A percentile compares a stretch with the other conserved stretches of the same genome.
Evolutionary conservation across 2,888 invertebrate genomes (phyloP).

Genomic region (Exocentrus adspersus): DNA sequence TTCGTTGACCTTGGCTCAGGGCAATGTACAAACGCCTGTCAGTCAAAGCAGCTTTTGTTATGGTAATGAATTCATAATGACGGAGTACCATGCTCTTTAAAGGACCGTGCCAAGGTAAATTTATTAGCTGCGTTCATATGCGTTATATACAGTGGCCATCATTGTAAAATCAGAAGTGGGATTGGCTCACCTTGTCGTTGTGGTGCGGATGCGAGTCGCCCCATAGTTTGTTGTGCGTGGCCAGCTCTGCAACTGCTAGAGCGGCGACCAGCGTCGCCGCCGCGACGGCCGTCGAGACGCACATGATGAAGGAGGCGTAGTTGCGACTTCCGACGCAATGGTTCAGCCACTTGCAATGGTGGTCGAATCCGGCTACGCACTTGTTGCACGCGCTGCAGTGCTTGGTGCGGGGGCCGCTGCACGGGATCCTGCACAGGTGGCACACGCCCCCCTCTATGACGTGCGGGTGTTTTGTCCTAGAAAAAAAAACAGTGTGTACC

Average conservation of each 20-base stretch:
- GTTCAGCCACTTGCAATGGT: conserved; percentile 99
- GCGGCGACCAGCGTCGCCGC: conserved; percentile 76
- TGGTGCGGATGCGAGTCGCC: conserved; percentile 46
- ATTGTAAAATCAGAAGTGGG: no score
- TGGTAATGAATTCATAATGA: no score
- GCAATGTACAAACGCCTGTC: no score
- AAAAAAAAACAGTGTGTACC: neutral
- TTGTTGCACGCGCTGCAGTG: conserved; percentile 98
- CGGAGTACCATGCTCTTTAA: no score
- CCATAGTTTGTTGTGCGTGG: conserved; percentile 71
- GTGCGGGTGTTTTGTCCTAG: conserved; percentile 81
- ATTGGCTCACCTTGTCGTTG: conserved; percentile 45
- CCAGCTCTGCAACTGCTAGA: conserved; percentile 76
- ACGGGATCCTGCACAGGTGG: conserved; percentile 88
- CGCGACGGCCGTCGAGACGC: conserved; percentile 80
- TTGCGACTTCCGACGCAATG: conserved; percentile 95
- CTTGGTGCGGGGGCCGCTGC: conserved; percentile 79
- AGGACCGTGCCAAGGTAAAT: no score
- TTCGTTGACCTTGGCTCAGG: no score
- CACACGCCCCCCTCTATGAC: conserved; percentile 96
- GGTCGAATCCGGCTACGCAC: conserved; percentile 94
- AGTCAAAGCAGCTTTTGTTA: no score
- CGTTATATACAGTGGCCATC: no score
- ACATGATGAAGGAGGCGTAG: conserved; percentile 84
- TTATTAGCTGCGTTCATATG: no score